phyloP scores from a whole-genome alignment of 53 echinoderm and acorn worm species.

The Stichopus horrens region DNA sequence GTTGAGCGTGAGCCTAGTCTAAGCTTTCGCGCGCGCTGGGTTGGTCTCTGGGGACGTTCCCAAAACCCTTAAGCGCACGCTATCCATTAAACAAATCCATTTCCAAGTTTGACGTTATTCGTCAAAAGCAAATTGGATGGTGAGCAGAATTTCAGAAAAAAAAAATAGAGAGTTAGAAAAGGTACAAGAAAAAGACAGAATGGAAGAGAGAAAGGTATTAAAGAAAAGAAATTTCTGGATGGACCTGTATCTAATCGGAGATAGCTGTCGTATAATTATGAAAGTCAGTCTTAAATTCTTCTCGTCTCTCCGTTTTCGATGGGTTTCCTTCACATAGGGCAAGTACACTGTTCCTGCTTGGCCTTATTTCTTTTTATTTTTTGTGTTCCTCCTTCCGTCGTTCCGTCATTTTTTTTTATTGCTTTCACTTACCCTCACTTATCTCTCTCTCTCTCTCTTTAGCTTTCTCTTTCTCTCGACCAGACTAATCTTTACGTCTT shows the following conservation, averaged over 20 bases:
- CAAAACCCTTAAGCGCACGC: conserved; percentile 26
- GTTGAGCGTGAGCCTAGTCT: conserved; percentile 36
- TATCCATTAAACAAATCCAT: conserved; percentile 44
- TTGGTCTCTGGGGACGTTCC: conserved; percentile 4
- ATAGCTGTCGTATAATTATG: no score
- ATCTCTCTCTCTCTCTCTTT: not conserved
- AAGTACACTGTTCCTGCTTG: not conserved
- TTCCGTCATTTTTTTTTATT: not conserved
- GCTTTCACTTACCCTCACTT: not conserved
- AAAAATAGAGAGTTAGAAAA: not conserved
- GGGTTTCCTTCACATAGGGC: no score
- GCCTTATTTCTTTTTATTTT: not conserved
- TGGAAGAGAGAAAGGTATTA: no score
- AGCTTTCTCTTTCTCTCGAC: not conserved
- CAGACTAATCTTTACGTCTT: not conserved
- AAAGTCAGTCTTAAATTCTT: no score
- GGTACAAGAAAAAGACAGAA: not conserved
- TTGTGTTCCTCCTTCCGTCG: not conserved
- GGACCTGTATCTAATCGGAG: no score
- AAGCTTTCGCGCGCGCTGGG: not conserved
- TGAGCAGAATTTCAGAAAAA: not conserved
- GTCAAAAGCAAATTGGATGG: conserved; percentile 13
- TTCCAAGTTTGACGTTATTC: conserved; percentile 42
- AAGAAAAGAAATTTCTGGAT: no score
- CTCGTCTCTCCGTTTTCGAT: no score